phyloP scores from a whole-genome alignment of 1,140 invertebrate genomes.

The Drosophila lini region DNA sequence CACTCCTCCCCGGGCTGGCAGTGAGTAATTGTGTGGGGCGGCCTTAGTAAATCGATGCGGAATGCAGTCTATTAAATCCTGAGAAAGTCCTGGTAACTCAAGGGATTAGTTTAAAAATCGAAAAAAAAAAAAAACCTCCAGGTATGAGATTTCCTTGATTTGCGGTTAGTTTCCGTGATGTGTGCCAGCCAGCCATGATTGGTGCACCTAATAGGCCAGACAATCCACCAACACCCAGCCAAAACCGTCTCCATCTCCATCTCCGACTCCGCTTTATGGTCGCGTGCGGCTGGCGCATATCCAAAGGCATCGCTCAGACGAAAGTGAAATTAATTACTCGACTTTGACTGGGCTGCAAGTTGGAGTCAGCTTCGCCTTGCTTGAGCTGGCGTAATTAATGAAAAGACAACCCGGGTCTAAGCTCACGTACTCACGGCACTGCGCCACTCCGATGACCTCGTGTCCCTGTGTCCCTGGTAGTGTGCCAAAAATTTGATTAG shows the following conservation, averaged over 20 bases:
- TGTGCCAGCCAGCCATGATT: conserved; percentile 26
- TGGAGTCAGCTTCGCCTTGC: background rate
- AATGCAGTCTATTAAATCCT: background rate
- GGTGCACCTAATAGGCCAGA: conserved; percentile 16
- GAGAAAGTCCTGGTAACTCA: background rate
- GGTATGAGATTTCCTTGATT: background rate
- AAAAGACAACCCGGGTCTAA: conserved; percentile 37
- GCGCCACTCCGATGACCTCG: conserved; percentile 34
- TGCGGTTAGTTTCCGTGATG: conserved; percentile 11
- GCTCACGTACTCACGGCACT: conserved; percentile 15
- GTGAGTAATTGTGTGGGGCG: conserved; percentile 28
- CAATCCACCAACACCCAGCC: background rate
- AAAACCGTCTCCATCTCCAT: background rate
- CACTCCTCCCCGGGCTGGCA: background rate
- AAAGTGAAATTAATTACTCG: conserved; percentile 80
- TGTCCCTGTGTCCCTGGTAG: conserved; percentile 4
- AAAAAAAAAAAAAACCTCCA: no score
- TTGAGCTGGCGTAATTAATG: conserved; percentile 70
- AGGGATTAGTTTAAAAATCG: background rate
- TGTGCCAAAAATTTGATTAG: conserved; percentile 71
- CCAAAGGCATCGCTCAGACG: conserved; percentile 79
- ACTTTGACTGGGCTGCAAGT: conserved; percentile 32
- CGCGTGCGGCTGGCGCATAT: conserved; percentile 66
- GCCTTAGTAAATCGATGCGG: background rate
- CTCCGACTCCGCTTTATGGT: conserved; percentile 38